Conservation (phyloP, 2,888 invertebrate species). For the Cylloceria caligata region DNA sequence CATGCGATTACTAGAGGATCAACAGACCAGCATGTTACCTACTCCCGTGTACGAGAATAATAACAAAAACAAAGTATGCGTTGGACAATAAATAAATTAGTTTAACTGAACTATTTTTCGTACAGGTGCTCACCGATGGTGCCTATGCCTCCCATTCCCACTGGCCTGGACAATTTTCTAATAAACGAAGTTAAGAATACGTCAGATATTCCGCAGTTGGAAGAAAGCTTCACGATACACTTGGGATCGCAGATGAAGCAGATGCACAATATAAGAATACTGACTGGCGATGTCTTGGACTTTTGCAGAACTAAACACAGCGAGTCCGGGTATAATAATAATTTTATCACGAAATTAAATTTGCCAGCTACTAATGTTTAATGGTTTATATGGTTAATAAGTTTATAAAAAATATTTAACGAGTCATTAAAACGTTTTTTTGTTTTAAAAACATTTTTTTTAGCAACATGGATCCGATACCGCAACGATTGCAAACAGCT, state of each 20-base stretch:
- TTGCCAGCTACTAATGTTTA: no score
- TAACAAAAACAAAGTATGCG: neutral
- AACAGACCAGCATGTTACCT: conserved; percentile 87
- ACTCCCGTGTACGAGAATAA: conserved; percentile 85
- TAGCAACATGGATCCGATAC: conserved; percentile 87
- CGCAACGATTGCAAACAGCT: conserved; percentile 95
- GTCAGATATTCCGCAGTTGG: conserved; percentile 86
- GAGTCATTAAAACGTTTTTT: neutral
- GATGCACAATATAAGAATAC: conserved; percentile 97
- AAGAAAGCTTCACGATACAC: conserved; percentile 99
- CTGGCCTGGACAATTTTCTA: conserved; percentile 76
- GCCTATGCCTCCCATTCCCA: conserved; percentile 81
- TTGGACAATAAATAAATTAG: no score
- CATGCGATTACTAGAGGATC: conserved; percentile 91
- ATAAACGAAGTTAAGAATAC: conserved; percentile 78
- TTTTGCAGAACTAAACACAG: conserved; percentile 88
- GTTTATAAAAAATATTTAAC: no score
- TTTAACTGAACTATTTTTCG: conserved; percentile 49
- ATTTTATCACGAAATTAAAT: neutral
- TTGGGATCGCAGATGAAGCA: conserved; percentile 99
- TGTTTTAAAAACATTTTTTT: conserved; percentile 25
- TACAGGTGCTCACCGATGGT: conserved; percentile 85
- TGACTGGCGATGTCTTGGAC: conserved; percentile 94
- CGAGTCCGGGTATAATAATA: conserved; percentile 80
- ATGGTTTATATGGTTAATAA: no score